Evolutionary conservation across 2,888 invertebrate species (phyloP).

Genomic region (Linnaemya vulpina): DNA sequence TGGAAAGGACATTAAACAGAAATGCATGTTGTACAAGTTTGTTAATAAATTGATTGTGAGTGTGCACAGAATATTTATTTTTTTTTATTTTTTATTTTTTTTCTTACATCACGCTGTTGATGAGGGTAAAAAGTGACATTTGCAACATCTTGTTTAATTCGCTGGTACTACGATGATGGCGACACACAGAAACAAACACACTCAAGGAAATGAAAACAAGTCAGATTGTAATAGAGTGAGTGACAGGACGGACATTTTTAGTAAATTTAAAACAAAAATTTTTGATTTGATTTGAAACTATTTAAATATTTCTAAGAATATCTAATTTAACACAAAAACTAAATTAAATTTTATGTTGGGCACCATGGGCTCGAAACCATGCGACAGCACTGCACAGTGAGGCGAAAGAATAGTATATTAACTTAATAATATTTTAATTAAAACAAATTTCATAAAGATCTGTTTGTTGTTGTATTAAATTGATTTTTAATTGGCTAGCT

Average conservation of each 20-base stretch:
- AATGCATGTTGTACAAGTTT: neutral
- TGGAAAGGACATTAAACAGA: neutral
- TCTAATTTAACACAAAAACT: neutral
- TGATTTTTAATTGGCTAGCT: no score
- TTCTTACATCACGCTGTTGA: slow-evolving; percentile 12
- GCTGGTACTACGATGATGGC: neutral
- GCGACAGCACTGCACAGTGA: no score
- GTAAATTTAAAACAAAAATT: neutral
- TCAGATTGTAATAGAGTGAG: slow-evolving; percentile 1
- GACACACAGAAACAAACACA: neutral
- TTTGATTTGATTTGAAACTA: neutral
- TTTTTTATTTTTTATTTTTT: no score
- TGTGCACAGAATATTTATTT: slow-evolving; percentile 43
- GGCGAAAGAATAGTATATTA: no score
- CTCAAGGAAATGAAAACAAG: neutral
- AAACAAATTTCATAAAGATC: no score
- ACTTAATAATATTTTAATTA: no score
- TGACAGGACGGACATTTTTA: neutral
- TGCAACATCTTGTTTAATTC: slow-evolving; percentile 7
- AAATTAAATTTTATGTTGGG: neutral
- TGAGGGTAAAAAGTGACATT: slow-evolving; percentile 23
- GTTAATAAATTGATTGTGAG: slow-evolving; percentile 5
- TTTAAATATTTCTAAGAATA: neutral
- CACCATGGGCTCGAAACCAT: neutral
- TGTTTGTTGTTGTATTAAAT: no score